Base-by-base conservation (phyloP, 2,113 vertebrate species). In the Corvus hawaiiensis region DNA sequence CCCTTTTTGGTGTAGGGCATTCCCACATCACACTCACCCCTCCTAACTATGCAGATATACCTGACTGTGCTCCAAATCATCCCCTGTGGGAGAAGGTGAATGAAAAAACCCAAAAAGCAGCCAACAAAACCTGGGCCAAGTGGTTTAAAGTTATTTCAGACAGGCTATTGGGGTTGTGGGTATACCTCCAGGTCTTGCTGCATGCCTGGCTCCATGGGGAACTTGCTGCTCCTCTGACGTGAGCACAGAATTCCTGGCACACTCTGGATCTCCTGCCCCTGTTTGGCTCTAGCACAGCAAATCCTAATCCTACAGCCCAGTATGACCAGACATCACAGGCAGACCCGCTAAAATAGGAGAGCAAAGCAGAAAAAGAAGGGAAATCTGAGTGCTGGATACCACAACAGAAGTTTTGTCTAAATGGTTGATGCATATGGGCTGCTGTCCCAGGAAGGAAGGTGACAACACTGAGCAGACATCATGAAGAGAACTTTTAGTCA, bases 181-280 rank as follows among this genome's bases (percentile, higher is more conserved):
- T 58, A 74, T 84, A 30, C 13, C 49, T 54, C 17, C 41, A 11
- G 39, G 46, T 16, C 33, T 37, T 48, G 54, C 35, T 54, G 44
- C 6, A 0, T 9, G 16, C 22, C 76, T 16, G 32, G 26, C 16
- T 69, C 77, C 2, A 3, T 8, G 52, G 46, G 51, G 54, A 73
- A 7, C 3, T 1, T 0, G 1, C n/a, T 24, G 30, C 33, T 83
- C 8, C 73, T 37, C 49, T 39, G 54, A 10, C 18, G 16, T 1
- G 24, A 62, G 59, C 37, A 17, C 28, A 32, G 43, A 11, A n/a
- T 22, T 16, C 39, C 9, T 6, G 37, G 28, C 33, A 72, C 19
- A 3, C 7, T 1, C 21, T 3, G 7, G 32, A 6, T 41, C 33
- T 55, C 33, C 39, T 59, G 35, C 2, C 35, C 12, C 33, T 0